phyloP scores from a whole-genome alignment of 2,113 vertebrate species.

The Otis tarda region DNA sequence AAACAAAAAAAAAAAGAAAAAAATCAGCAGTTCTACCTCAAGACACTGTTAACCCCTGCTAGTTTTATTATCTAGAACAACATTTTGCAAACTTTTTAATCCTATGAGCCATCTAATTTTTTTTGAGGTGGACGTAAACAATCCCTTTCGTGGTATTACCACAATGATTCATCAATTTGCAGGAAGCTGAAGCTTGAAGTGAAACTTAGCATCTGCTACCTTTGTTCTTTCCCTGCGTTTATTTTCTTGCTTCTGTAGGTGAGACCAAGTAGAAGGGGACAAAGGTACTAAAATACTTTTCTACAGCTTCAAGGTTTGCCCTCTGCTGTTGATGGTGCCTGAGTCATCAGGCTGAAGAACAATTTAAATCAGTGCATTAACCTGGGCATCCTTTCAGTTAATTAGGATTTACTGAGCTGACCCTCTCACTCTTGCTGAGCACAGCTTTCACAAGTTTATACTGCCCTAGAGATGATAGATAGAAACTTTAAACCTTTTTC shows the following conservation, averaged over 20 bases:
- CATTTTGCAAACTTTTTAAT: background rate
- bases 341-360: background rate
- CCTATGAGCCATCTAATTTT: background rate
- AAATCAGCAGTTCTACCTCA: background rate
- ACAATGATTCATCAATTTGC: background rate
- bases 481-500: background rate
- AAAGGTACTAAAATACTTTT: background rate
- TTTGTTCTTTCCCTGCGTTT: background rate
- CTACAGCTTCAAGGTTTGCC: background rate
- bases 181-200: background rate
- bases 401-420: background rate
- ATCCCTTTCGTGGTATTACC: background rate
- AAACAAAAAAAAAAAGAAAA: background rate
- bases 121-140: background rate
- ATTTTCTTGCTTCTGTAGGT: background rate
- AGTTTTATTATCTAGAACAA: background rate
- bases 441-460: background rate
- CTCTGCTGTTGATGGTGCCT: background rate
- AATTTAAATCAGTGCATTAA: background rate
- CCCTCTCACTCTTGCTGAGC: background rate
- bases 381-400: background rate
- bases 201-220: background rate
- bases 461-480: background rate
- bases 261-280: background rate
- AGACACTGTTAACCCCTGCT: background rate